Evolutionary conservation across 2,888 invertebrate species (phyloP), one percentile per base, ranked within the genome.

Genomic region (Mamestra brassicae): DNA sequence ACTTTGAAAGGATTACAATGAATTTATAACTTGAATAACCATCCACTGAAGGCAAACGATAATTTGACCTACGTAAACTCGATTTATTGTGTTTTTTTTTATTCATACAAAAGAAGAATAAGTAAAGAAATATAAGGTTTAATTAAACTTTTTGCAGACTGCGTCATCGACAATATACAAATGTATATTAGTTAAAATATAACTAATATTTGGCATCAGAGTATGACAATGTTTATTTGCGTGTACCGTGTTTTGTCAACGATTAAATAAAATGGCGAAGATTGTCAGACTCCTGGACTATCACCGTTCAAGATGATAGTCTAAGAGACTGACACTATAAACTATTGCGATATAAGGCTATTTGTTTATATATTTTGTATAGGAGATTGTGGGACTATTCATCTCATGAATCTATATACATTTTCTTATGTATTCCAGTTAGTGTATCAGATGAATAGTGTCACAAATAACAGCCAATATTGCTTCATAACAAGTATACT

Each of bases 201-300:
- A 93, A 94, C 94, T 91, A 94, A 94, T 93, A 94, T 94, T 94
- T 94, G 94, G 93, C 94, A 93, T 94, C 92, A 91, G 91, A 92
- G 89, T 92, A 90, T 89, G 90, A 91, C 86, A 89, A 89, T 69
- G 57, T 86, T 81, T 71, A 73, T 69, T 66, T 81, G 83, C 78
- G 54, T 75, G 77, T 86, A 84, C 85, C 88, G 86, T 85, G 87
- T 83, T 89, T 82, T 81, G 54, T 71, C 62, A 74, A 78, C 80
- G 36, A 54, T 69, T 38, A 54, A 57, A 74, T 71, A 71, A 83
- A 80, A 71, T 65, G 67, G 76, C 67, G 66, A 68, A 71, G 15
- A 54, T 38, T 61, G 42, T 26, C 66, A n/a, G 38, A 4, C 67
- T 84, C 76, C 38, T 71, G 36, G 80, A 62, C 80, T 83, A 83